Evolutionary conservation across 30 jellyfish, hydroid and myxozoan genomes (phyloP), one percentile per base, ranked within the genome.

Genomic region (Aurelia aurita complex sp. Pacific): DNA sequence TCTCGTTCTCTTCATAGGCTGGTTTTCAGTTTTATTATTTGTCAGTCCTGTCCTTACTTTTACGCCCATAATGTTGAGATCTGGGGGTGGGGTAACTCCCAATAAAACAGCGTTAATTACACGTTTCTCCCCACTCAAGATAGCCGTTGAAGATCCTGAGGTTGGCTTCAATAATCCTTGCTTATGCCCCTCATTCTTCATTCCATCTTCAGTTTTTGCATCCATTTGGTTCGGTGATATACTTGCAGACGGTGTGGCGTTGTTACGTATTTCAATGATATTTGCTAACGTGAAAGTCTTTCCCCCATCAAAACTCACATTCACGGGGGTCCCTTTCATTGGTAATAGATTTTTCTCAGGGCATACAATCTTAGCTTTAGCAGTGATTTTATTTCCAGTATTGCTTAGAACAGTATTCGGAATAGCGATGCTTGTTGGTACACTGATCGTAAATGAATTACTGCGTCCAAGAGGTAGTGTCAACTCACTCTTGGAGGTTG

Each of bases 261-360:
- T 65, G 68, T 80, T 67, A 38, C 83, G 43, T 67, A 81, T 81
- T 69, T 68, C 83, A 19, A 81, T 74, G 5, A 68, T 70, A 57
- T 60, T 81, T 33, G 83, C 83, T 65, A 81, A 69, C 23, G 90
- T 59, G n/a, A 55, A 81, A 10, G 90, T 81, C 40, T 81, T 81
- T 23, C 83, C 90, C 7, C 83, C 90, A 35, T 68, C 90, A 54
- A 68, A 68, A 68, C 83, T 81, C 12, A 81, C 90, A 54, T 53
- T 81, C 8, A 81, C 90, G 17, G 90, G 83, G 64, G 73, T 55
- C 9, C 89, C 89, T 34, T 79, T 79, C 62, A 65, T 5, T 5
- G 89, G 89, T 43, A 61, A 4, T 3, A 79, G 73, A 16, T 18
- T 64, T 54, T 79, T 79, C 65, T 79, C 81, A 10, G 89, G 80